phyloP scores from a whole-genome alignment of 1,140 invertebrate species.

The Galendromus occidentalis region DNA sequence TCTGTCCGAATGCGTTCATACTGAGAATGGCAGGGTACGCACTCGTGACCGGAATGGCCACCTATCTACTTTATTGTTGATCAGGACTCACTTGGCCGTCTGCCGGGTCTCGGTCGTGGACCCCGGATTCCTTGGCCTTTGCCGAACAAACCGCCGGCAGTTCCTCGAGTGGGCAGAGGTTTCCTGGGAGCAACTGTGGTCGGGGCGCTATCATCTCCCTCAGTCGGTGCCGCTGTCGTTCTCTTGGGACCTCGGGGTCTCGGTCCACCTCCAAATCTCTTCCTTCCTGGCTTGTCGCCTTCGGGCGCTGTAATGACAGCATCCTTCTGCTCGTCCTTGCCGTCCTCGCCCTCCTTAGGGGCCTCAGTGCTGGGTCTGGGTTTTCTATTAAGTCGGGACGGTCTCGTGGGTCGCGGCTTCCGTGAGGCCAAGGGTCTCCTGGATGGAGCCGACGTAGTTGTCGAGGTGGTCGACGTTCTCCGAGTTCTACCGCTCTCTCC shows the following conservation, averaged over 20 bases:
- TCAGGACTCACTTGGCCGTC: neutral
- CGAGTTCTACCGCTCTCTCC: neutral
- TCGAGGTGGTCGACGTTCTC: neutral
- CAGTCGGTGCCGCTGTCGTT: neutral
- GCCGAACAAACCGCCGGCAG: neutral
- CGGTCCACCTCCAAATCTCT: conserved; percentile 6
- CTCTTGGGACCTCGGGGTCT: neutral
- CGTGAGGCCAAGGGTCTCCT: neutral
- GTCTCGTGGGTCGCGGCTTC: neutral
- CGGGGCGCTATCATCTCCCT: neutral
- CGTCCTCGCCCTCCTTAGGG: neutral
- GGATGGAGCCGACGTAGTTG: neutral
- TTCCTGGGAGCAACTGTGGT: neutral
- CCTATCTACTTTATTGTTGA: no score
- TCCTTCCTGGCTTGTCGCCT: neutral
- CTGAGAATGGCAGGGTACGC: no score
- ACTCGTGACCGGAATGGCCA: no score
- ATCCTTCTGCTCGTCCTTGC: neutral
- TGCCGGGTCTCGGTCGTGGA: neutral
- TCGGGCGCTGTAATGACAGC: neutral
- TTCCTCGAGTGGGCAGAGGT: neutral
- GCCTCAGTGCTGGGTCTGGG: neutral
- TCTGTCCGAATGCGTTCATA: no score
- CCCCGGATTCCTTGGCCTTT: conserved; percentile 5
- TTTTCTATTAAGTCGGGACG: neutral